Evolutionary conservation across 2,888 invertebrate genomes (phyloP).

Genomic region (Exocentrus adspersus): DNA sequence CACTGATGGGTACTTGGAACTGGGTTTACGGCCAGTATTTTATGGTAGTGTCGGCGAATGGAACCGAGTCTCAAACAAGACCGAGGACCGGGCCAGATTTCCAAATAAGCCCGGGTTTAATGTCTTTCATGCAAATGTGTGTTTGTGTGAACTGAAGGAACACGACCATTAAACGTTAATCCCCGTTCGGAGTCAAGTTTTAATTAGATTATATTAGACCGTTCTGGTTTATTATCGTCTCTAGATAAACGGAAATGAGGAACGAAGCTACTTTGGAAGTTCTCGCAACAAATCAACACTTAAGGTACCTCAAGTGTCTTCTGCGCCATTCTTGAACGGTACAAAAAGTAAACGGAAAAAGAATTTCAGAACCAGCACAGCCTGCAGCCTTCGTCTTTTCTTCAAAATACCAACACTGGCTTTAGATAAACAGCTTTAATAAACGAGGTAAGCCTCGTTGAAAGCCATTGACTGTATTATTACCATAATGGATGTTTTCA

Average conservation of each 20-base stretch:
- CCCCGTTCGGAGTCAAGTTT: no score
- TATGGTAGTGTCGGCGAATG: constrained; percentile 9
- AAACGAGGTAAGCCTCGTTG: constrained; percentile 47
- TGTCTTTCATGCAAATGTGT: constrained; percentile 1
- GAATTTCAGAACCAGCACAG: neutral
- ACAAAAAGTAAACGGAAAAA: no score
- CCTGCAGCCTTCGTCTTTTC: neutral
- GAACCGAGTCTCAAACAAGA: constrained; percentile 4
- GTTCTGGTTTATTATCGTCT: no score
- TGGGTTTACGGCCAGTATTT: constrained; percentile 12
- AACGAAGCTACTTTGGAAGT: no score
- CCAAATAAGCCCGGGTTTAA: neutral
- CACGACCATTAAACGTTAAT: neutral
- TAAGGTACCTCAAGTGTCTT: no score
- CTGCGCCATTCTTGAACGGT: no score
- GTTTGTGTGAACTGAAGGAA: neutral
- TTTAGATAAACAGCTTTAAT: constrained; percentile 42
- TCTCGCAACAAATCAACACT: no score
- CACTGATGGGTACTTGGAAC: constrained; percentile 10
- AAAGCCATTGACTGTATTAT: constrained; percentile 52
- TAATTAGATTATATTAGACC: no score
- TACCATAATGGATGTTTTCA: constrained; percentile 55
- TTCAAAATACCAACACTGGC: constrained; percentile 30
- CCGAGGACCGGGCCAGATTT: constrained; percentile 2
- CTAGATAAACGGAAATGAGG: no score